Evolutionary conservation across 2,888 invertebrate species (phyloP).

Genomic region (Panopea generosa): DNA sequence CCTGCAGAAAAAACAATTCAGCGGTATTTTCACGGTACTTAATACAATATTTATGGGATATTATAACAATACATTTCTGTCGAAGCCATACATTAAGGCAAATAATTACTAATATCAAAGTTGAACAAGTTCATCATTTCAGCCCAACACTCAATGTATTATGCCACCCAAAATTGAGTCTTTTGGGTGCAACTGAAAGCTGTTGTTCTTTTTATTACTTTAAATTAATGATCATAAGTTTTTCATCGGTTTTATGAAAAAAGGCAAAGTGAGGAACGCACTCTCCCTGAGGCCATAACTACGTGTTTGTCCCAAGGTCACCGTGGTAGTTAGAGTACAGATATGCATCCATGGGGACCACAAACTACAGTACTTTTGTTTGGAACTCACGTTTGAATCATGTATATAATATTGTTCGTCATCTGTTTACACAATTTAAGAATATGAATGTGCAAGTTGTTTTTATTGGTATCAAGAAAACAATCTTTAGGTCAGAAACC

Average conservation of each 20-base stretch:
- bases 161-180: conserved; percentile 28
- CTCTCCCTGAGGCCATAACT: too few species aligned
- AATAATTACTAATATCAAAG: conserved; percentile 52
- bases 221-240: conserved; percentile 26
- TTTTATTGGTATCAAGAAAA: too few species aligned
- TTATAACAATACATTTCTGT: conserved; percentile 45
- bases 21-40: conserved; percentile 57
- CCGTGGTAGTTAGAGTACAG: too few species aligned
- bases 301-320: too few species aligned
- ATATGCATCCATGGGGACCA: too few species aligned
- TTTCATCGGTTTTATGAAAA: not conserved
- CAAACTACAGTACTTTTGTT: too few species aligned
- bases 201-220: conserved; percentile 42
- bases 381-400: too few species aligned
- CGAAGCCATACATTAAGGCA: conserved; percentile 38
- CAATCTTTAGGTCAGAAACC: too few species aligned
- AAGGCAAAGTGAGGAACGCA: too few species aligned
- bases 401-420: too few species aligned
- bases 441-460: too few species aligned
- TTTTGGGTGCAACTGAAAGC: not conserved
- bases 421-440: too few species aligned
- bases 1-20: conserved; percentile 46
- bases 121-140: conserved; percentile 41
- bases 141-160: conserved; percentile 5
- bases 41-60: conserved; percentile 52